phyloP scores from a whole-genome alignment of 2,113 vertebrate genomes.

The Uria lomvia region DNA sequence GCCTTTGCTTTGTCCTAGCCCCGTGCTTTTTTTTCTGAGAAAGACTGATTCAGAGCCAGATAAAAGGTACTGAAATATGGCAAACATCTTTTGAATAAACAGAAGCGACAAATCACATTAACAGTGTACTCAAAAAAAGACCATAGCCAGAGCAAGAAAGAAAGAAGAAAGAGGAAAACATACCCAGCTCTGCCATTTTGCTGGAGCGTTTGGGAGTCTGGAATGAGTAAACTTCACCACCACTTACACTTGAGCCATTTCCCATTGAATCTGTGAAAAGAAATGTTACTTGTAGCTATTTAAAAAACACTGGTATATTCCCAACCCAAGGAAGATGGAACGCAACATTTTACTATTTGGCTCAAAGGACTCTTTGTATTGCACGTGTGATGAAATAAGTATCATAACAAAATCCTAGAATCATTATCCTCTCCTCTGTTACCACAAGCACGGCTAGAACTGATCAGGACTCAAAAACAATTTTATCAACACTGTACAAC shows the following conservation, averaged over 20 bases:
- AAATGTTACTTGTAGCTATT: background rate
- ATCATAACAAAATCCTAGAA: background rate
- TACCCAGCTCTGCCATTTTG: conserved; percentile 90
- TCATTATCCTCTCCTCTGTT: background rate
- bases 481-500: background rate
- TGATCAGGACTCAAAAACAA: background rate
- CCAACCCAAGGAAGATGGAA: background rate
- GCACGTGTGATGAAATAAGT: background rate
- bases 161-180: conserved; percentile 24
- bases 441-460: background rate
- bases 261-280: conserved; percentile 63
- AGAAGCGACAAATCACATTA: background rate
- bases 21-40: background rate
- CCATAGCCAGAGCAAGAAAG: background rate
- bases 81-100: background rate
- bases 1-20: background rate
- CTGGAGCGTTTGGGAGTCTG: conserved; percentile 82
- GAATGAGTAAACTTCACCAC: conserved; percentile 86
- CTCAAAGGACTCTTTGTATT: background rate
- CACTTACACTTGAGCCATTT: conserved; percentile 66
- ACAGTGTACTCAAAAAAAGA: background rate
- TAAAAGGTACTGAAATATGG: background rate
- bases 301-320: background rate
- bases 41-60: background rate
- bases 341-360: background rate